Evolutionary conservation across 2,113 vertebrate species (phyloP).

Genomic region (Cryptomyrus ogoouensis): DNA sequence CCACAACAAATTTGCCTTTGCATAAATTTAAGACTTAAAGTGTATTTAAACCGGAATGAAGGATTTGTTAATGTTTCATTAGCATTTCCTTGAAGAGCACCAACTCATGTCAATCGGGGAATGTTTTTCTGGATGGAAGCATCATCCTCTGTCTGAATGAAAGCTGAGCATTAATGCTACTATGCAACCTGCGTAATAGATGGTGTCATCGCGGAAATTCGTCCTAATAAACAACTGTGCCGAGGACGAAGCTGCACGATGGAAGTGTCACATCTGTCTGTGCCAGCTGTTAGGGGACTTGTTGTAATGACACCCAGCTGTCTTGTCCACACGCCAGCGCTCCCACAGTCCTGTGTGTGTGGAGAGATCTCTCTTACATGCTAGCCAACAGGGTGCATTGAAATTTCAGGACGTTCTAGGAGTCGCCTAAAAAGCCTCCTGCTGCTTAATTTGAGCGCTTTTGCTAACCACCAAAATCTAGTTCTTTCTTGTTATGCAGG

Average conservation of each 20-base stretch:
- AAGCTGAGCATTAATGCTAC: neutral
- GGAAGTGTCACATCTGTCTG: neutral
- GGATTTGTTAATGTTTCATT: neutral
- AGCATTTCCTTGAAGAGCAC: neutral
- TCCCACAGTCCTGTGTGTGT: neutral
- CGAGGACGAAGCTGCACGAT: neutral
- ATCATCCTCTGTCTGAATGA: neutral
- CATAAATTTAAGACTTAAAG: neutral
- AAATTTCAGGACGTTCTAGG: neutral
- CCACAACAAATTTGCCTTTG: neutral
- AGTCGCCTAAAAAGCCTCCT: neutral
- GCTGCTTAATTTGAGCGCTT: neutral
- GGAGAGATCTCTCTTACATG: neutral
- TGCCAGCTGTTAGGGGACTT: neutral
- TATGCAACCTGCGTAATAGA: neutral
- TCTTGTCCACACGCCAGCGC: neutral
- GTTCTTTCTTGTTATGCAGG: neutral
- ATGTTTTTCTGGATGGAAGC: neutral
- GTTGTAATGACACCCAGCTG: neutral
- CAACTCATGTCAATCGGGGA: neutral
- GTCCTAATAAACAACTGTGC: neutral
- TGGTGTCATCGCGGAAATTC: neutral
- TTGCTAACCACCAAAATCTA: neutral
- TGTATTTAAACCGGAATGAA: neutral
- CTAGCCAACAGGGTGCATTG: neutral